Percentiles rank a stretch among this genome's conserved stretches.
These are phyloP conservation scores for Onthophagus sagittarius DNA, from an alignment of 2,888 invertebrate genomes.

Conservation along the genomic window DNA sequence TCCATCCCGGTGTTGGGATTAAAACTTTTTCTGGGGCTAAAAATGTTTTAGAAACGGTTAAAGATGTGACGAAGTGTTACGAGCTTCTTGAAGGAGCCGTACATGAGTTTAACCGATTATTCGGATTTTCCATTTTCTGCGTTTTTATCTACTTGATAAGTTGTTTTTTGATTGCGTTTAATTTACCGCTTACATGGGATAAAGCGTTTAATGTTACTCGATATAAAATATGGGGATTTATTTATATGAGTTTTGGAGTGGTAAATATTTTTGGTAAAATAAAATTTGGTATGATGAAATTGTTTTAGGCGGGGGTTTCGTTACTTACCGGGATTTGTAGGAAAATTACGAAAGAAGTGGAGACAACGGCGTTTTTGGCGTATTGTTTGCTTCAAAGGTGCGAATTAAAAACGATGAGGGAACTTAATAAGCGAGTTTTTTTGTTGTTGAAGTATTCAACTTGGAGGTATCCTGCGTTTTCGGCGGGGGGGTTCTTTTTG, in stretches of 20 bases:
- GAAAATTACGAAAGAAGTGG: neutral
- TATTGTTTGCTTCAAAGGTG: neutral
- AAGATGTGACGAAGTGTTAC: neutral
- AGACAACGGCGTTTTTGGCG: neutral
- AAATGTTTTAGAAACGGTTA: neutral
- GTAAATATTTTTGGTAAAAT: neutral
- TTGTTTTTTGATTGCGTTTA: neutral
- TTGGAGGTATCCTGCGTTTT: neutral
- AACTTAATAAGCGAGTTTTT: neutral
- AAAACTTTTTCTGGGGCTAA: neutral
- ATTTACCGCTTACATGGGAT: constrained; percentile 1
- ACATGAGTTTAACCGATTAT: neutral
- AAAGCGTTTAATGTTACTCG: neutral
- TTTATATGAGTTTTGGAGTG: neutral
- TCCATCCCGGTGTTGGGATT: neutral
- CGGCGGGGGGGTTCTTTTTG: neutral
- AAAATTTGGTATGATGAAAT: no score
- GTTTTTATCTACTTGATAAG: neutral
- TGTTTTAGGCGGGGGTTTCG: neutral
- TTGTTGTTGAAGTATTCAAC: neutral
- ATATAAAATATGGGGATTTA: neutral
- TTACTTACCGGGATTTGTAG: neutral
- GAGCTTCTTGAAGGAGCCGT: neutral
- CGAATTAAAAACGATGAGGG: neutral
- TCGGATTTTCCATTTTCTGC: neutral